Evolutionary conservation across 2,888 invertebrate species (phyloP), one percentile per base, ranked within the genome.

Genomic region (Ametastegia equiseti): DNA sequence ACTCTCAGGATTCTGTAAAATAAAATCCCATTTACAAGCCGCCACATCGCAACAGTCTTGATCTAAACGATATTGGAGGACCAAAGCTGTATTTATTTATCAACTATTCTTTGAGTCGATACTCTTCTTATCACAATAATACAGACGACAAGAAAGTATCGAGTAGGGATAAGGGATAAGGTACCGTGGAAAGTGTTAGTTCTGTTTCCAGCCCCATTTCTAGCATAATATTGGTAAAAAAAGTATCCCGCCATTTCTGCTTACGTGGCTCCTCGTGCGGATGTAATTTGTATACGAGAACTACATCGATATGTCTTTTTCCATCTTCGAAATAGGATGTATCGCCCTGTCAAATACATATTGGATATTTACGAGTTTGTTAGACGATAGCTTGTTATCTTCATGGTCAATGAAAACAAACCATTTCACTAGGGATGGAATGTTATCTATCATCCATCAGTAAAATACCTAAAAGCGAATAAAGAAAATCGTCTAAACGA

Each of bases 171-270:
- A 30, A 42, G 42, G 9, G 9, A 75, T 50, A 54, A 36, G 75
- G 15, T 75, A 75, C 75, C 75, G 75, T 75, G 19, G 75, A 50
- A 27, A 75, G 75, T 36, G 75, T 75, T 19, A 75, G 36, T 36
- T 75, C 75, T 15, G 75, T 75, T 13, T 75, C 75, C 54, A 75
- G 19, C 36, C 75, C 75, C 75, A 54, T 75, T n/a, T 75, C 75
- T 54, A 75, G 33, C 75, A 75, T 75, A 54, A 75, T 50, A 75
- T 75, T 75, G 50, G 75, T 33, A 11, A 75, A 54, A 54, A 75
- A 75, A 19, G 75, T 75, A 54, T 75, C 75, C 19, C 75, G 75
- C 75, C 75, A 75, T 75, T 75, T 75, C 75, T 75, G 75, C 19
- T 23, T 75, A 19, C 36, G 75, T 2, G 13, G 13, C 19, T 50